phyloP scores from a whole-genome alignment of 2,113 vertebrate genomes.

The Lophochroa leadbeateri region DNA sequence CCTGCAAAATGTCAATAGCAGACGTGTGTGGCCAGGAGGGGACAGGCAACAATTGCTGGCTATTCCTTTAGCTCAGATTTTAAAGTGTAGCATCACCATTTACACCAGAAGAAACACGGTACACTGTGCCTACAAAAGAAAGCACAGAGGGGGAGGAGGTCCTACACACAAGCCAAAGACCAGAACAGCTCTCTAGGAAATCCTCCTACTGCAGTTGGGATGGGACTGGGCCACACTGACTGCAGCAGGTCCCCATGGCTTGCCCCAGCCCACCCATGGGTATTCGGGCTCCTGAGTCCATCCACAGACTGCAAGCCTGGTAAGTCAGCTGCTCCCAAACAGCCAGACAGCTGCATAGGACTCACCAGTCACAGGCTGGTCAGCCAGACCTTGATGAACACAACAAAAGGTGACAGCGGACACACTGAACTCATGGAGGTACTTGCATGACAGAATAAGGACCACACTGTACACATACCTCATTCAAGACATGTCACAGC shows the following conservation, averaged over 20 bases:
- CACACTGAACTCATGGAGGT: accelerated
- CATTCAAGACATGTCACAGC: accelerated
- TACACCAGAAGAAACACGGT: background rate
- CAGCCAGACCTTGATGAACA: accelerated
- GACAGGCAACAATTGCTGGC: accelerated
- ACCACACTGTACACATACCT: accelerated
- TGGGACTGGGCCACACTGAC: too few species aligned
- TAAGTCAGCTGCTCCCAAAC: background rate
- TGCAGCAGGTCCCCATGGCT: background rate
- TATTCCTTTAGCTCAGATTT: background rate
- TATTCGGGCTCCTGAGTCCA: accelerated
- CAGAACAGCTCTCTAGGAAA: background rate
- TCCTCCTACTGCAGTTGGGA: accelerated
- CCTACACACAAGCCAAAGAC: accelerated
- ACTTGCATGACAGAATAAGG: accelerated
- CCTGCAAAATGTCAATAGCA: background rate
- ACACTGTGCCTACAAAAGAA: accelerated
- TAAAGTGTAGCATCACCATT: background rate
- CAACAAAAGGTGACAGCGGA: accelerated
- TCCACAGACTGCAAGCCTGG: background rate
- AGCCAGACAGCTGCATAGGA: accelerated
- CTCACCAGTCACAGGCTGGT: background rate
- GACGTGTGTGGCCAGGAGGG: background rate
- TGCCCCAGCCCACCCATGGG: accelerated
- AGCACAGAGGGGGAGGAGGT: accelerated